Base-by-base conservation (phyloP, 1,140 invertebrate species). In the Drosophila tsacasi region DNA sequence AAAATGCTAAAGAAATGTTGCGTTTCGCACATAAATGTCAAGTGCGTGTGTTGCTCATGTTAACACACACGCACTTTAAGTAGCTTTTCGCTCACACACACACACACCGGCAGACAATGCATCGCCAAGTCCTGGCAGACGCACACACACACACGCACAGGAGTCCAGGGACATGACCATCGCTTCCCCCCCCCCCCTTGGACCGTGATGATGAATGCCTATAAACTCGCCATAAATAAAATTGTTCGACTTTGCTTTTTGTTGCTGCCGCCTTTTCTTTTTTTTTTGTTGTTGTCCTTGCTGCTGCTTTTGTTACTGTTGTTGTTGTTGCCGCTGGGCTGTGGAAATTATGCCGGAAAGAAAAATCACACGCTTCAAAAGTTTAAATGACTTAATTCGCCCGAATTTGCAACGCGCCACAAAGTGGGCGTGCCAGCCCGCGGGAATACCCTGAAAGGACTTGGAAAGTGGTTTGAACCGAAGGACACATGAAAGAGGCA, bases 311-410 rank as follows among this genome's bases (percentile, higher is more conserved):
- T 12, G 8, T 39, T 39, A 6, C 7, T 42, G 2, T 50, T 59
- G 37, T 42, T 58, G 25, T 50, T 61, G 12, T 25, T 66, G 67
- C 50, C 59, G 12, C 19, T 60, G 55, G 47, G 15, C 72, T 23
- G 61, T 75, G 75, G 66, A 81, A 90, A 84, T 84, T 78, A 78
- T 81, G 63, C 81, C 72, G 83, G 81, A 87, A 89, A 83, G 77
- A 74, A 72, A 83, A 87, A 87, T 87, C 84, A 81, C 78, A 84
- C 81, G 85, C 84, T 79, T 77, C 73, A 75, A 87, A 79, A 87
- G 84, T 90, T 87, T 84, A 84, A 90, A 90, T 81, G 85, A 90
- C 84, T 90, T 89, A 89, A 90, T 89, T 90, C 74, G 84, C 74
- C 68, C 60, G 74, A 60, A 78, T 83, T 83, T 75, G 44, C 64